These are phyloP conservation scores for Siniperca knerii DNA, from an alignment of 2,113 vertebrate species.

Conservation along the genomic window DNA sequence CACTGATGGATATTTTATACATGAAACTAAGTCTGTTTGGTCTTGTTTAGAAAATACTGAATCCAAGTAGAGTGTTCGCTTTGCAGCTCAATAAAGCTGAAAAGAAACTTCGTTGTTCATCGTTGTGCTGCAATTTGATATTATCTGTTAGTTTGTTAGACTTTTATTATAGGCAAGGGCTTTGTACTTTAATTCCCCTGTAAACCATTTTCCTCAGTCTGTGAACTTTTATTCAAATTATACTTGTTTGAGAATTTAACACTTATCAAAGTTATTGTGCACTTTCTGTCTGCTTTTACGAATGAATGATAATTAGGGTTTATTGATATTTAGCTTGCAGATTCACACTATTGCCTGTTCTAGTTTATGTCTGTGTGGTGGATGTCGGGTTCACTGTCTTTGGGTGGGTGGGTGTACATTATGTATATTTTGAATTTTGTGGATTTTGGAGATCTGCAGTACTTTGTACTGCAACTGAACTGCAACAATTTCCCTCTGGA, in stretches of 20 bases:
- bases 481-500: too few relatives aligned
- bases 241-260: neutral
- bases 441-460: too few relatives aligned
- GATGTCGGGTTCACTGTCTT: neutral
- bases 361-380: neutral
- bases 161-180: neutral
- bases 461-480: too few relatives aligned
- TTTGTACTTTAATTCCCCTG: neutral
- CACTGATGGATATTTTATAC: neutral
- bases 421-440: too few relatives aligned
- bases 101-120: neutral
- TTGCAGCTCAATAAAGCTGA: neutral
- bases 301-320: neutral
- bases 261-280: neutral
- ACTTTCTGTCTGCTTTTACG: neutral
- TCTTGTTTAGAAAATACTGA: neutral
- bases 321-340: neutral
- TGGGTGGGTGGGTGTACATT: neutral
- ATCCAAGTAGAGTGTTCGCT: neutral
- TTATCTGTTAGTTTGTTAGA: neutral
- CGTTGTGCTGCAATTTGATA: neutral
- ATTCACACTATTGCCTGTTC: neutral
- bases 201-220: neutral
- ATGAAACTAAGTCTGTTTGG: neutral
- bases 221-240: neutral